Conservation (phyloP, 2,113 vertebrate genomes). For the Epinephelus moara region DNA sequence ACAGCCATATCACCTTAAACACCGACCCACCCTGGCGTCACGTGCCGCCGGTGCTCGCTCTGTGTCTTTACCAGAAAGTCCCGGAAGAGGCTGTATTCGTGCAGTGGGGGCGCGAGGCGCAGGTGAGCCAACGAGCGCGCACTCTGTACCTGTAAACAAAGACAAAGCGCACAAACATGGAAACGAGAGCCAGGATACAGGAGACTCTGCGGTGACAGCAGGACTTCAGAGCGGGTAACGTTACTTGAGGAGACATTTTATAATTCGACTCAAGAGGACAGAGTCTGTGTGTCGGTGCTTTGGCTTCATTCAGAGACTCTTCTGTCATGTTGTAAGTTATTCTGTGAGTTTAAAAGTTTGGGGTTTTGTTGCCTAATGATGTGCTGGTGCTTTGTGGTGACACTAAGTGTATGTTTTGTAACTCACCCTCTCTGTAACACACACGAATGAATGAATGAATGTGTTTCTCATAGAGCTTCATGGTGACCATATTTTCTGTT, state of each 20-base stretch:
- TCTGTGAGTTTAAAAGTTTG: not conserved
- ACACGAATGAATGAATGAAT: not conserved
- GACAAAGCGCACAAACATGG: not conserved
- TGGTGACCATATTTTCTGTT: not conserved
- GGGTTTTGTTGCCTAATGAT: not conserved
- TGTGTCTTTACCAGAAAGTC: conserved; percentile 49
- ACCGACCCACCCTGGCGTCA: not conserved
- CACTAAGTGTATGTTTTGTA: not conserved
- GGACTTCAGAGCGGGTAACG: not conserved
- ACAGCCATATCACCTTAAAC: not conserved
- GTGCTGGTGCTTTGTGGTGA: not conserved
- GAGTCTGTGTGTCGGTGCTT: not conserved
- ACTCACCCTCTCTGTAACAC: not conserved
- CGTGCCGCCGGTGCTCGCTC: conserved; percentile 9
- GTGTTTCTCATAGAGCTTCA: not conserved
- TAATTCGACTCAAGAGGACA: not conserved
- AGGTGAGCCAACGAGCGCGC: conserved; percentile 24
- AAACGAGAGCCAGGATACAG: not conserved
- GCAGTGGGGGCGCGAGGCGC: not conserved
- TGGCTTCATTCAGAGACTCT: not conserved
- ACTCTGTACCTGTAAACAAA: conserved; percentile 46
- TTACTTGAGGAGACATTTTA: not conserved
- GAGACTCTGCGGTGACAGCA: not conserved
- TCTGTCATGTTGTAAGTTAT: not conserved
- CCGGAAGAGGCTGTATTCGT: conserved; percentile 63